These are phyloP conservation scores for Gephyroberyx darwinii DNA, from an alignment of 2,797 vertebrate genomes.

Conservation along the genomic window DNA sequence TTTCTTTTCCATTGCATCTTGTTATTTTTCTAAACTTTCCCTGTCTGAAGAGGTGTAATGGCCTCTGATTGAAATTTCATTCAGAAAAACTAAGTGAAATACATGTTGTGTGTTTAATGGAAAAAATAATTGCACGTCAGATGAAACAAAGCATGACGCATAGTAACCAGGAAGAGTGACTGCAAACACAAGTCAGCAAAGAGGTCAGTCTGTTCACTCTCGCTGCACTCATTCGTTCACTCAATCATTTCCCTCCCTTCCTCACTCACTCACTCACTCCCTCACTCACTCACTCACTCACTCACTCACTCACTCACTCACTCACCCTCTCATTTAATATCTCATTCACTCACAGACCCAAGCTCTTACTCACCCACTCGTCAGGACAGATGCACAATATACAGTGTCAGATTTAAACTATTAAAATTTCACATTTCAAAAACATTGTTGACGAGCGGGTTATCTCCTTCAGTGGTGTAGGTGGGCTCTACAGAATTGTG, in stretches of 20 bases:
- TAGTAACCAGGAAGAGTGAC: conserved; percentile 84
- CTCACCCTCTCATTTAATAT: background rate
- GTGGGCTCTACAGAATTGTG: conserved; percentile 54
- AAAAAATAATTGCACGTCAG: conserved; percentile 90
- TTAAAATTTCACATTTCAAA: conserved; percentile 14
- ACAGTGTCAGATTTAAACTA: background rate
- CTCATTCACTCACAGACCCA: background rate
- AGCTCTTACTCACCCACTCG: no score
- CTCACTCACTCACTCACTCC: conserved; percentile 15
- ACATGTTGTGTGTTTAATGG: conserved; percentile 88
- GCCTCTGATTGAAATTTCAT: conserved; percentile 88
- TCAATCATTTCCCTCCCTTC: conserved; percentile 50
- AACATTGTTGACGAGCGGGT: background rate
- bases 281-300: background rate
- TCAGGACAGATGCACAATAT: no score
- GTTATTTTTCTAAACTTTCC: conserved; percentile 86
- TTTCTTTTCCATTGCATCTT: conserved; percentile 84
- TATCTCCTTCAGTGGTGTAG: conserved; percentile 27
- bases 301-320: background rate
- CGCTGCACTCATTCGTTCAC: conserved; percentile 50
- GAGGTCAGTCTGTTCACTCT: conserved; percentile 80
- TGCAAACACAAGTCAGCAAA: conserved; percentile 83
- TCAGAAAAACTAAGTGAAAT: conserved; percentile 85
- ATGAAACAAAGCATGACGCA: conserved; percentile 86
- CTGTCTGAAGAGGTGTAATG: conserved; percentile 83